Base-by-base conservation (phyloP, 2,888 invertebrate genomes). In the Sipha maydis region DNA sequence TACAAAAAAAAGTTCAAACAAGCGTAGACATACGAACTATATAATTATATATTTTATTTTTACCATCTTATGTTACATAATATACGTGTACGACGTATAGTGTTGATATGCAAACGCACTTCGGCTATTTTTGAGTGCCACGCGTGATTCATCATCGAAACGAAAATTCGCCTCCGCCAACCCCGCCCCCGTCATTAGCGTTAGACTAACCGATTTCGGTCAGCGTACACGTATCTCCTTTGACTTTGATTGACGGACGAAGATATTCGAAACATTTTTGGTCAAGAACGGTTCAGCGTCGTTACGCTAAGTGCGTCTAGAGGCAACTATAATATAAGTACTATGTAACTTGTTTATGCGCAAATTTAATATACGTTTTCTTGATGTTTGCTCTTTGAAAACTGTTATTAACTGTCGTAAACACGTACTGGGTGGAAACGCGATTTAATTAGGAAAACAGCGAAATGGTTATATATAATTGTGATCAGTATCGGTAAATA, bases 181-280 rank as follows among this genome's bases (percentile, higher is more conserved):
- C 14, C 2, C 8, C n/a, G 11, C 2, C n/a, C 11, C 11, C 17
- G 3, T 78, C 3, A 11, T 11, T 19, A 41, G 11, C 8, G 41
- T 19, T 11, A 48, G 48, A 3, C n/a, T 73, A 34, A 73, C 56
- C 38, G 11, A 38, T 83, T 83, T 54, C 34, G 34, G 4, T 83
- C 3, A 11, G 69, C 19, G 11, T 75, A 25, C 1, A 19, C 71
- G 11, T 9, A 67, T 31, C 19, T 48, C 28, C 0, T 21, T 69
- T 25, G 71, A 48, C 71, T 82, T 48, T 82, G 41, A 69, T n/a
- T 25, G 54, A 73, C 83, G 34, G 7, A 83, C 34, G 25, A 83
- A 25, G 9, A 56, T 34, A 73, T 73, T 9, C 14, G 1, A n/a
- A 54, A 77, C 17, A 17, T 83, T 56, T 83, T 73, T n/a, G 34